Evolutionary conservation across 1,140 invertebrate species (phyloP), one percentile per base, ranked within the genome.

Genomic region (Phenacoccus solenopsis): DNA sequence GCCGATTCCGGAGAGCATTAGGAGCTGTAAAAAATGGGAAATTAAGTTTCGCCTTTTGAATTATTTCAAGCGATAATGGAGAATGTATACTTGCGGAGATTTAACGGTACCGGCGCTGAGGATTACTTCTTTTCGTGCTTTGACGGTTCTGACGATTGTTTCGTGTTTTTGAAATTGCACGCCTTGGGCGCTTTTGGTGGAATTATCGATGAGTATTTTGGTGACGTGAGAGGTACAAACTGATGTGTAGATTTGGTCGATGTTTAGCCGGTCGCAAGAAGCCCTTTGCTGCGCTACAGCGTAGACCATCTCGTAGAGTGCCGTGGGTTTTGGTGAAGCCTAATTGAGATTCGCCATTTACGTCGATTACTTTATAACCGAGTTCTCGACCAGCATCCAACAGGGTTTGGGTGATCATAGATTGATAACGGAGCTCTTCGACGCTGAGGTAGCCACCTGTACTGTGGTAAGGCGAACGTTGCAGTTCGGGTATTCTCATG

Each of bases 1-100:
- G 2, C 92, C 92, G 12, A 86, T 77, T 1, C 88, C 89, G 1
- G 88, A 90, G 3, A 94, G 76, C 89, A 94, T 90, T 28, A 95
- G 77, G 2, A 95, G 73, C 30, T 86, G 71, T 9, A 72, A 73
- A 13, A 59, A 22, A 68, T 30, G 1, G 28, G 16, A 25, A 21
- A 68, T 12, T 1, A 68, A 68, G n/a, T n/a, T n/a, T n/a, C n/a
- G n/a, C n/a, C n/a, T n/a, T n/a, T n/a, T n/a, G n/a, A n/a, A 49
- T 49, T 49, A 2, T 49, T 9, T n/a, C n/a, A n/a, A n/a, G n/a
- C n/a, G n/a, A n/a, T n/a, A n/a, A n/a, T 49, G 38, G 13, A 49
- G 38, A 49, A n/a, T 49, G 20, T 49, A n/a, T 72, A 74, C 75
- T 75, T 92, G 89, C 0, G 91, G 90, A 28, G 87, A 86, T 57